Evolutionary conservation across 2,113 vertebrate genomes (phyloP), one percentile per base, ranked within the genome.

Genomic region (Gambusia holbrooki): DNA sequence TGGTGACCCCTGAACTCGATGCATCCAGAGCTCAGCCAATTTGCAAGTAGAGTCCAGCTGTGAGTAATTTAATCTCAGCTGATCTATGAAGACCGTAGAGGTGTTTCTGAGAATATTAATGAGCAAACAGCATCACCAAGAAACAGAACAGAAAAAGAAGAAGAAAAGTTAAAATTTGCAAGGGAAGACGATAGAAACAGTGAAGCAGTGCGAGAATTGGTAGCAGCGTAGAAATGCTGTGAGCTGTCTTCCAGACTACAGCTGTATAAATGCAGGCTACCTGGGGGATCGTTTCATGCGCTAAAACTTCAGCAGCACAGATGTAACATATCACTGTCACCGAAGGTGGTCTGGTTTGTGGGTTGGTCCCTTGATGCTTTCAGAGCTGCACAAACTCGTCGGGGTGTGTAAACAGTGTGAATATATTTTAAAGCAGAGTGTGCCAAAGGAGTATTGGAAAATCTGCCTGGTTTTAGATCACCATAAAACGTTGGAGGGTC

Each of bases 391-490:
- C 69, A 70, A 73, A 73, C 72, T 35, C 28, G 40, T 80, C 71
- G 66, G 78, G 76, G 80, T 84, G 74, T 75, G 76, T 85, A 77
- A 88, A 81, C 80, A 80, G 28, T 30, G 54, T 40, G 37, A 81
- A 73, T 70, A 74, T 40, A 75, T 76, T 85, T 84, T 48, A 79
- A 82, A 77, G 76, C 61, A 66, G 19, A 76, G 69, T 0, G 58
- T 0, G 32, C 66, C 62, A 71, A 75, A 78, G 40, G 54, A 79
- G 75, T 84, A 79, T 87, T 76, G 62, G 65, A 69, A 65, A 61
- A 71, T 85, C 76, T 83, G 84, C 76, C 75, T 88, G 85, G 69
- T 82, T 87, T 69, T 71, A 87, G 75, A 86, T 89, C 61, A 67
- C 65, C 66, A 61, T 74, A 83, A 76, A 69, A 73, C 25, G 74